Evolutionary conservation across 2,797 vertebrate species (phyloP).

Genomic region (Coccyzus lansbergi): DNA sequence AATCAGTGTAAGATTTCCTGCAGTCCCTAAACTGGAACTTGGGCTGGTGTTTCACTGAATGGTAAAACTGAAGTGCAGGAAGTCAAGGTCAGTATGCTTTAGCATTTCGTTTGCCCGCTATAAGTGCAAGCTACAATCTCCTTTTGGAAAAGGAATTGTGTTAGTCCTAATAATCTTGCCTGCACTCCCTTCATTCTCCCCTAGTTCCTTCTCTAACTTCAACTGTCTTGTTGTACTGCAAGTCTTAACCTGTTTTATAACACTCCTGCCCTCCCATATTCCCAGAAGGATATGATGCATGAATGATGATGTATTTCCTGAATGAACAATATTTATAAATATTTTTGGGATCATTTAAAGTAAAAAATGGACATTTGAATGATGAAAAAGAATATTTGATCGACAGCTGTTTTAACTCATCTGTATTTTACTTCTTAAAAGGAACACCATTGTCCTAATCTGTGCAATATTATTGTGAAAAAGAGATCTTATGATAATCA

Average conservation of each 20-base stretch:
- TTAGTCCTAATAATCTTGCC: background rate
- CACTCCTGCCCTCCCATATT: background rate
- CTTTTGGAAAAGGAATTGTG: background rate
- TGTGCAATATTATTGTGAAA: background rate
- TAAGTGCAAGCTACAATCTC: background rate
- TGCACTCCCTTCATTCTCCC: background rate
- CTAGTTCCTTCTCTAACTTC: background rate
- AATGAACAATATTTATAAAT: background rate
- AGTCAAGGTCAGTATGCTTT: background rate
- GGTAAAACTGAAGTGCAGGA: background rate
- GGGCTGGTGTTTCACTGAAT: background rate
- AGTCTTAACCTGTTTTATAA: background rate
- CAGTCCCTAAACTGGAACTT: background rate
- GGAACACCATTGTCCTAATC: background rate
- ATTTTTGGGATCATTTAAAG: background rate
- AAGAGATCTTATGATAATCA: background rate
- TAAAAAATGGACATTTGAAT: background rate
- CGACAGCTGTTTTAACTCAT: background rate
- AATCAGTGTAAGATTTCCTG: background rate
- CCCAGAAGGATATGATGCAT: background rate
- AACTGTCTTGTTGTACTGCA: background rate
- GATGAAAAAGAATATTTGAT: no score
- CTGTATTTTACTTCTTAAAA: slow-evolving; percentile 1
- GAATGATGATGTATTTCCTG: background rate
- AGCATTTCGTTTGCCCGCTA: background rate